A percentile compares a stretch with the other conserved stretches of the same genome.
Evolutionary conservation across 1,140 invertebrate genomes (phyloP).

Genomic region (Drosophila sucinea): DNA sequence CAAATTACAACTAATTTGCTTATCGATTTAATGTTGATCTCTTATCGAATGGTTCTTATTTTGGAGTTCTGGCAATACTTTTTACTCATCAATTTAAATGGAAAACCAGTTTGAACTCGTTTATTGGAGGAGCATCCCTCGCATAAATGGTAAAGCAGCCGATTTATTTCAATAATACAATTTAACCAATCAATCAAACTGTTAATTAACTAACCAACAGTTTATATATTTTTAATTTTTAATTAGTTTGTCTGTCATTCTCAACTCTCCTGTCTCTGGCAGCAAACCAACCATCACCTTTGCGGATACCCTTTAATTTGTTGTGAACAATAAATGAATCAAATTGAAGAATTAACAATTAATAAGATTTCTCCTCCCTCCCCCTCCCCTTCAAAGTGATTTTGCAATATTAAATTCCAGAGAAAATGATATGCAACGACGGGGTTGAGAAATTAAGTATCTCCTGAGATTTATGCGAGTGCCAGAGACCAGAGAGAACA

Average conservation of each 20-base stretch:
- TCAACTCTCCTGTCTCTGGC: not conserved
- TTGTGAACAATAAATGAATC: too few relatives aligned
- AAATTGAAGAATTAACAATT: constrained; percentile 16
- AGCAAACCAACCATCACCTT: not conserved
- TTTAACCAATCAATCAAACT: constrained; percentile 73
- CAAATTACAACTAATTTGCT: too few relatives aligned
- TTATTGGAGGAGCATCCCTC: not conserved
- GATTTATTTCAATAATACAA: constrained; percentile 60
- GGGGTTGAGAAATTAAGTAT: constrained; percentile 67
- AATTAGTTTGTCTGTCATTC: constrained; percentile 61
- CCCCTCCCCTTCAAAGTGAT: not conserved
- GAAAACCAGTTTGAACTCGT: too few relatives aligned
- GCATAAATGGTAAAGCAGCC: not conserved
- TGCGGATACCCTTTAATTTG: not conserved
- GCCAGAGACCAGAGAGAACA: not conserved
- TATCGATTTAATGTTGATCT: too few relatives aligned
- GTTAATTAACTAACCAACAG: constrained; percentile 76
- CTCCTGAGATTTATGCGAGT: constrained; percentile 61
- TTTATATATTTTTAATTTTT: constrained; percentile 67
- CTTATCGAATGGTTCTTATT: too few relatives aligned
- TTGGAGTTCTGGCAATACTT: too few relatives aligned
- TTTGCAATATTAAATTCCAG: constrained; percentile 9
- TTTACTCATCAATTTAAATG: too few relatives aligned
- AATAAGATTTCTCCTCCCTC: not conserved
- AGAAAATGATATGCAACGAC: constrained; percentile 26